phyloP scores from a whole-genome alignment of 2,113 vertebrate species.

The Bubo blakistoni region DNA sequence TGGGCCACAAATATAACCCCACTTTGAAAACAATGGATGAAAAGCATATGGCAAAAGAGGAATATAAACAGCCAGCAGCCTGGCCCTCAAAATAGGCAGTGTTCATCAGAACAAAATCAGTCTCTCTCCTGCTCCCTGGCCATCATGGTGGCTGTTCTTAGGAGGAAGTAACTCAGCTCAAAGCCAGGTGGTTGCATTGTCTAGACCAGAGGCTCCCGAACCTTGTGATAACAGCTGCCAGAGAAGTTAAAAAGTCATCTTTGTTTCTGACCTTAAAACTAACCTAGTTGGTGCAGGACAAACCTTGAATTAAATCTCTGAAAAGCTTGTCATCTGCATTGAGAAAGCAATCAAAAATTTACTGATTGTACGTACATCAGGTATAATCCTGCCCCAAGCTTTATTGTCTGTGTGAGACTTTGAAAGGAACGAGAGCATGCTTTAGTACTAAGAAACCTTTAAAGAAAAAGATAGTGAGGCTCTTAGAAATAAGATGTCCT shows the following conservation, averaged over 20 bases:
- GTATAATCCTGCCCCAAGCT: background rate
- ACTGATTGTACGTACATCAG: fast-evolving
- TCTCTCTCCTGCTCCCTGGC: background rate
- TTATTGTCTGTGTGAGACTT: background rate
- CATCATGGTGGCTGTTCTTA: background rate
- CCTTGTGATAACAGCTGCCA: background rate
- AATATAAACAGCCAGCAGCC: background rate
- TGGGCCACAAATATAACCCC: background rate
- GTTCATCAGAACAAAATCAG: background rate
- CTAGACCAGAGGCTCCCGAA: background rate
- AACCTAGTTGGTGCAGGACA: background rate
- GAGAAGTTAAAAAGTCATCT: background rate
- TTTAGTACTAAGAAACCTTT: background rate
- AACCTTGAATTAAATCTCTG: background rate
- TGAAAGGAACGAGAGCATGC: background rate
- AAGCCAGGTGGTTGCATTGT: background rate
- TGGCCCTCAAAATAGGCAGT: background rate
- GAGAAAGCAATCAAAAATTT: background rate
- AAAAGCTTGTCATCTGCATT: background rate
- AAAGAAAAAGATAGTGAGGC: background rate
- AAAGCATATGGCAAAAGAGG: background rate
- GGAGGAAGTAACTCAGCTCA: background rate
- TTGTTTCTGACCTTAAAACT: background rate
- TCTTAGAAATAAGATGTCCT: background rate
- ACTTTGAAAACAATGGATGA: background rate